Evolutionary conservation across 2,888 invertebrate species (phyloP).

Genomic region (Hydropsyche betteni): DNA sequence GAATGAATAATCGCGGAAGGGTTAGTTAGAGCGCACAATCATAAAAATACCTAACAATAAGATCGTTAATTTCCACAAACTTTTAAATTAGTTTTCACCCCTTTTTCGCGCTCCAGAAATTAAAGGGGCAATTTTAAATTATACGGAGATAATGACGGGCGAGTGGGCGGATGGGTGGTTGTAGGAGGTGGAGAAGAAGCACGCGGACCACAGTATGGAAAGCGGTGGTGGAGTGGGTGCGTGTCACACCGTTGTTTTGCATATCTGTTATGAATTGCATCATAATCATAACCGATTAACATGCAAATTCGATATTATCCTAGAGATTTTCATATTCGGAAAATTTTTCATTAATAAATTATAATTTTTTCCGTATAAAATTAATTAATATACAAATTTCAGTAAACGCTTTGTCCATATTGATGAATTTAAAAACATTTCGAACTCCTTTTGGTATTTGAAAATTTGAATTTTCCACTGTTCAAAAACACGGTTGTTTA

Average conservation of each 20-base stretch:
- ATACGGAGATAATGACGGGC: constrained; percentile 51
- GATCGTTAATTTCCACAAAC: constrained; percentile 52
- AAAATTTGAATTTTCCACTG: too few species aligned
- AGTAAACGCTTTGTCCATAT: too few species aligned
- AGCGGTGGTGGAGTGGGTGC: not conserved
- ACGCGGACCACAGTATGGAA: constrained; percentile 13
- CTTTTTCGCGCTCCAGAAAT: constrained; percentile 51
- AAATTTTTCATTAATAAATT: too few species aligned
- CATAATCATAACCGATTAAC: too few species aligned
- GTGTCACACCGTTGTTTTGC: constrained; percentile 1
- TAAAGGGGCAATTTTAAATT: constrained; percentile 52
- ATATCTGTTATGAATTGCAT: not conserved
- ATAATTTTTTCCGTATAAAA: too few species aligned
- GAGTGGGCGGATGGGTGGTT: constrained; percentile 27
- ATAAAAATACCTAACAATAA: constrained; percentile 52
- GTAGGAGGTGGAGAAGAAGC: too few species aligned
- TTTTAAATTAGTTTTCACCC: constrained; percentile 53
- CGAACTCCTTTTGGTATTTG: too few species aligned
- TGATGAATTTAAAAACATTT: too few species aligned
- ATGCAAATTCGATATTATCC: not conserved
- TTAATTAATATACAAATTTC: too few species aligned
- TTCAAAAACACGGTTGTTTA: too few species aligned
- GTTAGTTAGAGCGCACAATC: constrained; percentile 45
- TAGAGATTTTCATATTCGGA: not conserved
- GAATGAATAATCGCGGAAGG: not conserved